These are phyloP conservation scores for Mandrillus leucophaeus DNA, from an alignment of 2,113 vertebrate genomes.

Conservation along the genomic window DNA sequence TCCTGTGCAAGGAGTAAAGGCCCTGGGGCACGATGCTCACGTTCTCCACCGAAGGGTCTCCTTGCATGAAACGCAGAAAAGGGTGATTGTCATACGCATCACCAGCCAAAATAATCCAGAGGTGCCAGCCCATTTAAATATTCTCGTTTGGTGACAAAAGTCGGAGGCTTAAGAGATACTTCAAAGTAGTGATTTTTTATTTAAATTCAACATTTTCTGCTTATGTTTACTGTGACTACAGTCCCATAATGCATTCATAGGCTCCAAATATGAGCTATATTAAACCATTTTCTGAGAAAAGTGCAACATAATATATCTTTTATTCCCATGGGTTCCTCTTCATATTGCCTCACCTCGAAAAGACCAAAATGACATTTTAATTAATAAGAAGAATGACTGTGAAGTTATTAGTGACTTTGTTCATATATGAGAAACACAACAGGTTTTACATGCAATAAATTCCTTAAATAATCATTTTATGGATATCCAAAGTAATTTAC, in stretches of 20 bases:
- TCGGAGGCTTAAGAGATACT: not conserved
- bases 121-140: too few relatives aligned
- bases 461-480: not conserved
- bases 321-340: not conserved
- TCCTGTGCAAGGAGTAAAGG: rapidly evolving
- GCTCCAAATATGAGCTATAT: not conserved
- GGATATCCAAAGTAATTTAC: not conserved
- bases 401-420: not conserved
- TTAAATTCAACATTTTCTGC: not conserved
- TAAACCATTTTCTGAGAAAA: not conserved
- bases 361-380: not conserved
- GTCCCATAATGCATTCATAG: not conserved
- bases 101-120: not conserved
- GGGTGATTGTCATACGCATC: not conserved
- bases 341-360: not conserved
- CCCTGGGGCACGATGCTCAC: rapidly evolving
- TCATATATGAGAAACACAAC: not conserved
- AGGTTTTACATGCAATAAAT: not conserved
- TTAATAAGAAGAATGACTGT: not conserved
- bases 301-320: not conserved
- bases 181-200: not conserved
- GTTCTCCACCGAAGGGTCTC: rapidly evolving
- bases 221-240: not conserved
- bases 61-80: not conserved
- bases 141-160: not conserved